Base-by-base conservation (phyloP, 2,888 invertebrate genomes). In the Tanypteryx hageni region DNA sequence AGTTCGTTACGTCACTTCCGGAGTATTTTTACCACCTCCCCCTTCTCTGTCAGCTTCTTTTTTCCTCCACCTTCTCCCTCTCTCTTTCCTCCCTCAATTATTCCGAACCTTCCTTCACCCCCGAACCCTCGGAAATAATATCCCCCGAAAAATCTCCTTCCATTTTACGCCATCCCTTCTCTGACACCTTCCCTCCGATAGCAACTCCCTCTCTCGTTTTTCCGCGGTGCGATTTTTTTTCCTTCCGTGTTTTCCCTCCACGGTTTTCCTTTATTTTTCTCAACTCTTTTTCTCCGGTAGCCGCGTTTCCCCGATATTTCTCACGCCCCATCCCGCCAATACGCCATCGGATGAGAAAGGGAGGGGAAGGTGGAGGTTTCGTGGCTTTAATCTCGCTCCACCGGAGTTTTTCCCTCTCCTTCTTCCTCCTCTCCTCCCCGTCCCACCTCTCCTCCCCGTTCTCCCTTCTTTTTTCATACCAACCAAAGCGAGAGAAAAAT, bases 1-100 rank as follows among this genome's bases (percentile, higher is more conserved):
- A 64, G 89, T 89, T 68, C 68, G 89, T 44, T 68, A 27, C 89
- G 89, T 89, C 89, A 89, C 89, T 89, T 89, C 89, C 89, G 89
- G 64, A 68, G 64, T 89, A 64, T 89, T 18, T 64, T 64, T 64
- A 44, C 44, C 89, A 18, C 64, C 64, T 44, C 61, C 44, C 64
- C 14, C 61, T 56, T 64, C 44, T 89, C 56, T 56, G 0, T 44
- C 56, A 56, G 57, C n/a, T n/a, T 83, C 57, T 83, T 83, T 11
- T 83, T 44, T 44, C 22, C n/a, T n/a, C n/a, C n/a, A n/a, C 11
- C 76, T 76, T 22, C 22, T 76, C 76, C 10, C 22, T n/a, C 27
- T 76, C 11, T 27, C 27, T 9, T 18, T 68, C 16, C 44, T 5
- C 5, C 44, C 5, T 44, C 44, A 44, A 1, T 5, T 44, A 1